These are phyloP conservation scores for Perodicticus potto DNA, from an alignment of 2,797 vertebrate genomes.

Conservation along the genomic window DNA sequence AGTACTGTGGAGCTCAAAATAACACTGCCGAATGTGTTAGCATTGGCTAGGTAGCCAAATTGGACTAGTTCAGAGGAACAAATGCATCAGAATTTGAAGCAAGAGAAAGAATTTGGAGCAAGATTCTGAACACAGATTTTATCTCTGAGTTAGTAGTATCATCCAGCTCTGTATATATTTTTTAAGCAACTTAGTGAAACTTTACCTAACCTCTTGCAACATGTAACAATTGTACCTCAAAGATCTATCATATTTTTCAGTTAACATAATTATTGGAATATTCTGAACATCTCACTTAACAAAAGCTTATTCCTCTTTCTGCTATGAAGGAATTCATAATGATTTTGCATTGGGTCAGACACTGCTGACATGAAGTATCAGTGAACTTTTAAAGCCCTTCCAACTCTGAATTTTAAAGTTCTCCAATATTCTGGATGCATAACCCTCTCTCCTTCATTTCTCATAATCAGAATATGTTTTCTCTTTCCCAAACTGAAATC, in stretches of 20 bases:
- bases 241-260: background rate
- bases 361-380: background rate
- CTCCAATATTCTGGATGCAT: background rate
- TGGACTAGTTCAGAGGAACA: background rate
- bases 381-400: slow-evolving; percentile 6
- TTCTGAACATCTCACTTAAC: background rate
- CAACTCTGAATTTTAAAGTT: slow-evolving; percentile 12
- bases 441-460: background rate
- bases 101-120: background rate
- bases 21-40: background rate
- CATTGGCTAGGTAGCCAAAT: background rate
- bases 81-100: background rate
- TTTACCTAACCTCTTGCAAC: background rate
- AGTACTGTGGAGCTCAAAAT: background rate
- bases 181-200: background rate
- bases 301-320: background rate
- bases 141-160: background rate
- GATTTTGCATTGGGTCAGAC: background rate
- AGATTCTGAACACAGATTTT: background rate
- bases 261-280: background rate
- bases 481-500: slow-evolving; percentile 41
- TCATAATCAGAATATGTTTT: background rate
- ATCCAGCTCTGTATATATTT: background rate
- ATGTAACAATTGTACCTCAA: background rate
- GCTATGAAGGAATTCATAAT: background rate